Base-by-base conservation (phyloP, 2,797 vertebrate species). In the Spinibarbus caldwelli region DNA sequence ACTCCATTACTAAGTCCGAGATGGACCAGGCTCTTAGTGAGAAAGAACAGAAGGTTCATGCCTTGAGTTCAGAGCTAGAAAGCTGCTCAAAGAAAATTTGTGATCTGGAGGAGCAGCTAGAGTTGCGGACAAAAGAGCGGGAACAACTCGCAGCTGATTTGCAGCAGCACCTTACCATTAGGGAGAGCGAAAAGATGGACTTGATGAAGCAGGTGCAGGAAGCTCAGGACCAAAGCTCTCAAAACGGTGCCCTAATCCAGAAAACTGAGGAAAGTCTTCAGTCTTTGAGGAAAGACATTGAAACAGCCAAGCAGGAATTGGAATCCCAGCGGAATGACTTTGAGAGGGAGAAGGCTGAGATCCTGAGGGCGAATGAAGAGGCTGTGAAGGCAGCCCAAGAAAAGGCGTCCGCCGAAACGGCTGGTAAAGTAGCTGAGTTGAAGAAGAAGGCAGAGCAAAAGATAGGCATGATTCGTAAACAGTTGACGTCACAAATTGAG, bases 381-480 rank as follows among this genome's bases (percentile, higher is more conserved):
- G 97, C 94, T 59, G 89, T 97, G 77, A 97, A 95, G 87, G 93
- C 91, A 1, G 86, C 96, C 1, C 95, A 96, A 82, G 95, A 96
- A 52, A 96, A 88, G 80, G 82, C 97, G 0, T 94, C 95, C 41
- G 87, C 93, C 19, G 97, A 98, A 91, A 96, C 92, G 49, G 77
- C 92, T 23, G 84, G 87, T 0, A 99, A 97, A 91, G 89, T 95
- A 41, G 92, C 96, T 0, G 98, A 99, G 86, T 92, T 99, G 85
- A 99, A 98, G 94, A 99, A 96, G 93, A 99, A 98, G 91, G 97
- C 98, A 0, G 98, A 99, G 90, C 98, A 99, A 91, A 99, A 96
- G 93, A 97, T 99, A 7, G 89, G 87, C 84, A 96, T 96, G 89
- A 93, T 99, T 91, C 97, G 91, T 89, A 99, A 96, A 86, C 97